These are phyloP conservation scores for Mesorhabditis spiculigera DNA, from an alignment of 2,888 invertebrate species.

Conservation along the genomic window DNA sequence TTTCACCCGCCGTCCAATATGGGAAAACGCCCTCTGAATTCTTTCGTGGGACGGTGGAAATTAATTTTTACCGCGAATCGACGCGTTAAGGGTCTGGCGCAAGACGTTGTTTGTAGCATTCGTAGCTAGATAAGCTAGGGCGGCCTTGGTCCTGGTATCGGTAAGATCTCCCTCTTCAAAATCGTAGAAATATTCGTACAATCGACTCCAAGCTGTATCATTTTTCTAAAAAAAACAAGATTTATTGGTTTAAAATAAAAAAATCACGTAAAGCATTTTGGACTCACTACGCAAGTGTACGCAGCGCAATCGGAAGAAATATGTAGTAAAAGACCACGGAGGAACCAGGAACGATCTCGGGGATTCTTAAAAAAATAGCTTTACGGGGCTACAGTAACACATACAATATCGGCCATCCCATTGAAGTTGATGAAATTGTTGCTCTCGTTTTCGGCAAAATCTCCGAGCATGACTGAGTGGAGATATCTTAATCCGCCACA, in stretches of 20 bases:
- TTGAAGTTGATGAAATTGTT: constrained; percentile 20
- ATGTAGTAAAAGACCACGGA: constrained; percentile 33
- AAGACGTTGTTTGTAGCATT: neutral
- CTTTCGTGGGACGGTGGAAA: too few species aligned
- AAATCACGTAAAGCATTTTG: neutral
- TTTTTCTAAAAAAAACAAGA: constrained; percentile 21
- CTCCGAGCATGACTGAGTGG: neutral
- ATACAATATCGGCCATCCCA: constrained; percentile 31
- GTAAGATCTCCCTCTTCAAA: constrained; percentile 24
- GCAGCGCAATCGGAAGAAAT: constrained; percentile 42
- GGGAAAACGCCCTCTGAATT: constrained; percentile 4
- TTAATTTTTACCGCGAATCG: neutral
- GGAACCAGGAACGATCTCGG: constrained; percentile 30
- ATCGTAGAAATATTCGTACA: constrained; percentile 34
- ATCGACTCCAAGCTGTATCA: constrained; percentile 17
- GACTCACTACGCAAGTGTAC: constrained; percentile 26
- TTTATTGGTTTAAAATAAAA: neutral
- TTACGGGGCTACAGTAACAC: constrained; percentile 14
- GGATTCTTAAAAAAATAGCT: constrained; percentile 13
- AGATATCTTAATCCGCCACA: constrained; percentile 38
- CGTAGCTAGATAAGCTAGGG: constrained; percentile 4
- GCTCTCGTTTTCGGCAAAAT: neutral
- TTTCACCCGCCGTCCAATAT: neutral
- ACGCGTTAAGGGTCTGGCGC: neutral
- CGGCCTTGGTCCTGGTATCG: neutral